These are phyloP conservation scores for Archilochus colubris DNA, from an alignment of 2,113 vertebrate genomes.

Conservation along the genomic window DNA sequence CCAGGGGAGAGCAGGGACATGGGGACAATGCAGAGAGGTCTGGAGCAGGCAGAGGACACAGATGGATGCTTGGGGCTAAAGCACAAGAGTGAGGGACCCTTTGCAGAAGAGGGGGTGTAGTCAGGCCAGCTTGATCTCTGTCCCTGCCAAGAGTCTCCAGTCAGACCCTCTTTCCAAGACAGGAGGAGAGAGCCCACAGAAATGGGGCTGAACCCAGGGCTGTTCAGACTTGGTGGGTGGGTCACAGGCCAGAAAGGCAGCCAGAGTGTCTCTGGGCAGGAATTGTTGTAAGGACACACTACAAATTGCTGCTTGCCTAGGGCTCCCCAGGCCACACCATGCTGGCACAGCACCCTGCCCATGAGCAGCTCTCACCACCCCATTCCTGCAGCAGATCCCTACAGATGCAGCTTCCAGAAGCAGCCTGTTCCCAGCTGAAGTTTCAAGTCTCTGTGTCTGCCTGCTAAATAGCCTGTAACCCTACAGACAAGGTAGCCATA, in stretches of 20 bases:
- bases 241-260: background rate
- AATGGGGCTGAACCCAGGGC: background rate
- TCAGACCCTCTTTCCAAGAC: background rate
- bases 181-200: background rate
- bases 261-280: background rate
- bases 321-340: rapidly evolving
- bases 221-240: background rate
- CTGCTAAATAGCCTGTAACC: conserved; percentile 8
- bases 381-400: conserved; percentile 26
- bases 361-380: background rate
- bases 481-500: background rate
- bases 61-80: background rate
- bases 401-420: conserved; percentile 13
- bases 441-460: conserved; percentile 17
- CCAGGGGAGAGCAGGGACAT: background rate
- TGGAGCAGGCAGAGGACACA: background rate
- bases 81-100: background rate
- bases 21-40: background rate
- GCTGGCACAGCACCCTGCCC: background rate
- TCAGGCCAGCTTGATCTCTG: background rate
- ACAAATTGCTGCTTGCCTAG: background rate
- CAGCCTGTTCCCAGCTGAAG: conserved; percentile 19
- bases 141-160: background rate
- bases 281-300: background rate
- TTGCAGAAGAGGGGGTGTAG: background rate